phyloP scores from a whole-genome alignment of 2,797 vertebrate species.

The Sebastes reedi region DNA sequence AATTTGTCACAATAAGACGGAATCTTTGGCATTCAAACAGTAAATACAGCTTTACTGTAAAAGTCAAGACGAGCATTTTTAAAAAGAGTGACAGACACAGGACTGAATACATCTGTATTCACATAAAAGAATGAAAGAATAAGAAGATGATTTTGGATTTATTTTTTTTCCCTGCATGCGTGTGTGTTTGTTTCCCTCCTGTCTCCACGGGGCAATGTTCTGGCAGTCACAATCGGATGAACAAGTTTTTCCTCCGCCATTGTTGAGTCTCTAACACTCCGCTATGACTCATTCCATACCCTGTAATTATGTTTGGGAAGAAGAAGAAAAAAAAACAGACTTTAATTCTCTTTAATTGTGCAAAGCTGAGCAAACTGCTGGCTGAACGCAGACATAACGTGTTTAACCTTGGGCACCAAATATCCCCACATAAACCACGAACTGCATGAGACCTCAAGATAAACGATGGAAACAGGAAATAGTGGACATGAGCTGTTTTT shows the following conservation, averaged over 20 bases:
- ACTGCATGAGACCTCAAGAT: slow-evolving; percentile 34
- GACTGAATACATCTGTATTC: slow-evolving; percentile 50
- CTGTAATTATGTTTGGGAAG: slow-evolving; percentile 71
- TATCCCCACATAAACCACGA: slow-evolving; percentile 39
- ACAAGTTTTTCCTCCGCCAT: slow-evolving; percentile 75
- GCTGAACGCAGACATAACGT: slow-evolving; percentile 36
- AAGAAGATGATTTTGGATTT: slow-evolving; percentile 68
- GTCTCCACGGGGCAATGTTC: slow-evolving; percentile 73
- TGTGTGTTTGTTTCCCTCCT: slow-evolving; percentile 60
- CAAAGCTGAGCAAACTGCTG: slow-evolving; percentile 58
- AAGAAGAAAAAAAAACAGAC: slow-evolving; percentile 54
- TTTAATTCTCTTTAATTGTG: slow-evolving; percentile 78
- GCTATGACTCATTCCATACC: slow-evolving; percentile 75
- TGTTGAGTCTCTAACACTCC: slow-evolving; percentile 61
- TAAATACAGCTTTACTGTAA: slow-evolving; percentile 40
- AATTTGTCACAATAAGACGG: slow-evolving; percentile 52
- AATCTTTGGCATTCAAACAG: slow-evolving; percentile 50
- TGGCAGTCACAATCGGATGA: slow-evolving; percentile 77
- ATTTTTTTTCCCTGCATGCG: slow-evolving; percentile 2
- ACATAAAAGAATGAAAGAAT: slow-evolving; percentile 56
- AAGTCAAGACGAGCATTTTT: slow-evolving; percentile 27
- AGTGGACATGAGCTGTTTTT: background rate
- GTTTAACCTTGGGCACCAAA: slow-evolving; percentile 65
- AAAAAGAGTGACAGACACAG: slow-evolving; percentile 42
- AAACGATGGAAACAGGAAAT: slow-evolving; percentile 11